Percentiles rank a stretch among this genome's conserved stretches.
phyloP scores from a whole-genome alignment of 2,797 vertebrate genomes.

The Cygnus olor region DNA sequence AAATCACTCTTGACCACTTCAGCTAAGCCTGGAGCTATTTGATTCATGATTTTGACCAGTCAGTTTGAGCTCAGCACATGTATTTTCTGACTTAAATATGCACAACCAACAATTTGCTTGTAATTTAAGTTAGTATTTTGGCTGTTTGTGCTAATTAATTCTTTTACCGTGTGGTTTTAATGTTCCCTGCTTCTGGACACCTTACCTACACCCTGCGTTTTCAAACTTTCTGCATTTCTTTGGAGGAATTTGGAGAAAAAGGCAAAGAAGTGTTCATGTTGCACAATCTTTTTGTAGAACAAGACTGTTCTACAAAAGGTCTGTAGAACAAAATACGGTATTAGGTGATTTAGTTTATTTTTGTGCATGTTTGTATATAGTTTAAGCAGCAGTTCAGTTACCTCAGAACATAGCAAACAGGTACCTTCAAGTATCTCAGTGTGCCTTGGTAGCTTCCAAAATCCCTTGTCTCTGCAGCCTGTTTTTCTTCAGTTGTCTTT shows the following conservation, averaged over 20 bases:
- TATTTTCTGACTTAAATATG: not conserved
- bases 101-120: not conserved
- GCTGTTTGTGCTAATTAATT: not conserved
- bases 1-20: not conserved
- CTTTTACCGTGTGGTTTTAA: not conserved
- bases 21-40: not conserved
- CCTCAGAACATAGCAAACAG: no score
- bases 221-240: not conserved
- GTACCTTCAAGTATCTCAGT: not conserved
- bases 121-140: not conserved
- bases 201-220: not conserved
- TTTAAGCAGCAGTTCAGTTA: not conserved
- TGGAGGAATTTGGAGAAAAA: not conserved
- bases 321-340: not conserved
- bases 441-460: not conserved
- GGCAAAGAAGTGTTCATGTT: not conserved
- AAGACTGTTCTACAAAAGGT: not conserved
- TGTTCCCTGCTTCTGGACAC: not conserved
- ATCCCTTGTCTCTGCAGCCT: not conserved
- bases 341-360: not conserved
- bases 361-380: not conserved
- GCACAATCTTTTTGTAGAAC: not conserved
- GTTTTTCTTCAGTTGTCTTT: not conserved
- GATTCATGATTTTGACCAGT: not conserved
- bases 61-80: not conserved